Conservation (phyloP, 2,797 vertebrate genomes). For the Florisuga fusca region DNA sequence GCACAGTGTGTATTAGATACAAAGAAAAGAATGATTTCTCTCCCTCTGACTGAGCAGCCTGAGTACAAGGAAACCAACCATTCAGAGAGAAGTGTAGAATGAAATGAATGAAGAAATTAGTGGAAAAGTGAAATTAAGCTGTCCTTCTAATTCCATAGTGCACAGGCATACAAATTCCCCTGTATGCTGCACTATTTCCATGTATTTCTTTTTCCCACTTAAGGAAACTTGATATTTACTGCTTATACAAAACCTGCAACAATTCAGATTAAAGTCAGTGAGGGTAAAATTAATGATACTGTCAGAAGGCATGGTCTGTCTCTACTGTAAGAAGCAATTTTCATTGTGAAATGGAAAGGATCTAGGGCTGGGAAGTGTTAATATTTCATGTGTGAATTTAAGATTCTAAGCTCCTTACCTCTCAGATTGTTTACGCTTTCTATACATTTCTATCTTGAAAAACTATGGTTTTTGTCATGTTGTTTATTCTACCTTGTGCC, state of each 20-base stretch:
- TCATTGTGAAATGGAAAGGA: not conserved
- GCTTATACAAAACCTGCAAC: not conserved
- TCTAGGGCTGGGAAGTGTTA: not conserved
- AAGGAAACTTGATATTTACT: not conserved
- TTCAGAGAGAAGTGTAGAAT: not conserved
- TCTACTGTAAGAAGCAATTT: not conserved
- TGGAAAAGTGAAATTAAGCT: not conserved
- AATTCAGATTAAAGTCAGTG: not conserved
- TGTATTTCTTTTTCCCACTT: not conserved
- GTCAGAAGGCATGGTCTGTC: not conserved
- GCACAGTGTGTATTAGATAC: not conserved
- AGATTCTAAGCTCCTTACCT: not conserved
- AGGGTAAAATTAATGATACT: not conserved
- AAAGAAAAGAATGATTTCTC: not conserved
- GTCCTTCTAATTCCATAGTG: not conserved
- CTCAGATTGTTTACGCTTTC: not conserved
- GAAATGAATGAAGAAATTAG: not conserved
- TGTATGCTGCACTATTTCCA: not conserved
- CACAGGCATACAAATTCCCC: rapidly evolving
- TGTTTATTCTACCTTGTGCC: not conserved
- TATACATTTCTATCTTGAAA: not conserved
- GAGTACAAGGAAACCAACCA: rapidly evolving
- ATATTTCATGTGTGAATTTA: not conserved
- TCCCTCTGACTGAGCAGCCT: not conserved
- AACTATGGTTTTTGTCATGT: not conserved